Percentiles rank a stretch among this genome's conserved stretches.
These are phyloP conservation scores for Macrophya alboannulata DNA, from an alignment of 2,888 invertebrate genomes.

Conservation along the genomic window DNA sequence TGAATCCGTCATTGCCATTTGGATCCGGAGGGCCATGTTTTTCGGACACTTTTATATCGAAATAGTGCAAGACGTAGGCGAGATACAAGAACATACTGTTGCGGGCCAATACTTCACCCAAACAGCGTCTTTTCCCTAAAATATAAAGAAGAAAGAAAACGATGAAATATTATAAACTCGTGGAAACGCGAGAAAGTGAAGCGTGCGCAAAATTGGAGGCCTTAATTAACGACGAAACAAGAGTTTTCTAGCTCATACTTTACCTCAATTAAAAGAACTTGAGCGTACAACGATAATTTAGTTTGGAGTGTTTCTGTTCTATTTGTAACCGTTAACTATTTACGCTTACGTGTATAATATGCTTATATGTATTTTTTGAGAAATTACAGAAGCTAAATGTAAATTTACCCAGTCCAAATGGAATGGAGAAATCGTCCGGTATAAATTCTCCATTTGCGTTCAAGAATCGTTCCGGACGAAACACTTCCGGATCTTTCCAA, in stretches of 20 bases:
- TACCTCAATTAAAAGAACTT: slow-evolving; percentile 50
- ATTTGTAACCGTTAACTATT: neutral
- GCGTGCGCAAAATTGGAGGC: slow-evolving; percentile 73
- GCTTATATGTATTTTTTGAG: neutral
- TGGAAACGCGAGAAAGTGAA: slow-evolving; percentile 75
- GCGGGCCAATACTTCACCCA: slow-evolving; percentile 80
- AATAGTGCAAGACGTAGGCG: slow-evolving; percentile 78
- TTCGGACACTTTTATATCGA: slow-evolving; percentile 75
- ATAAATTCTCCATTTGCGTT: slow-evolving; percentile 82
- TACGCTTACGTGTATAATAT: neutral
- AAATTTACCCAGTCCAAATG: slow-evolving; percentile 86
- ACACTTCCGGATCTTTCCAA: slow-evolving; percentile 84
- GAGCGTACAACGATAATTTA: slow-evolving; percentile 4
- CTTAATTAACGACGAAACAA: slow-evolving; percentile 22
- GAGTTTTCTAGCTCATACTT: slow-evolving; percentile 16
- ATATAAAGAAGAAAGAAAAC: slow-evolving; percentile 59
- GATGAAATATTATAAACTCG: neutral
- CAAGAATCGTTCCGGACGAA: slow-evolving; percentile 86
- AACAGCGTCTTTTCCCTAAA: slow-evolving; percentile 80
- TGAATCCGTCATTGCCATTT: slow-evolving; percentile 82
- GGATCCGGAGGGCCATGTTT: slow-evolving; percentile 78
- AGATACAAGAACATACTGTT: slow-evolving; percentile 79
- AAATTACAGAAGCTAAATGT: slow-evolving; percentile 40
- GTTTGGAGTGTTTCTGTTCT: neutral
- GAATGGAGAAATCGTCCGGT: slow-evolving; percentile 83